Conservation (phyloP, 2,113 vertebrate species). For the Alces alces region DNA sequence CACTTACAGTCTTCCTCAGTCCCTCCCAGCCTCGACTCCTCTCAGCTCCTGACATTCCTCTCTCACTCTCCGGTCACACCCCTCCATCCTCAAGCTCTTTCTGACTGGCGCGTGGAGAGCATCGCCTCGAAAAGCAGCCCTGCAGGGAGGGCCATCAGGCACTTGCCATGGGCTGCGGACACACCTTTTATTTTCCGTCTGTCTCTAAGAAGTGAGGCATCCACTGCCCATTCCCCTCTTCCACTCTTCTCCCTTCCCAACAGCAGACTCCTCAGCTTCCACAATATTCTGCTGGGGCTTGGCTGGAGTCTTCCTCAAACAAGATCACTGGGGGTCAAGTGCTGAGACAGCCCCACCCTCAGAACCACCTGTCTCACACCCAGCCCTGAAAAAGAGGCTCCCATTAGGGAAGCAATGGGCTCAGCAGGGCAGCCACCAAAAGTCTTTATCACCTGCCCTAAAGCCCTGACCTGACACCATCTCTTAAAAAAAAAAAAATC, state of each 20-base stretch:
- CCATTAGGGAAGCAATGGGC: background rate
- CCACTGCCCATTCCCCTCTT: background rate
- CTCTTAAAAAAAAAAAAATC: background rate
- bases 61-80: background rate
- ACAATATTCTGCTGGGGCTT: background rate
- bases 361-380: fast-evolving
- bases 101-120: background rate
- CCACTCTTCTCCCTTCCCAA: background rate
- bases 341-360: background rate
- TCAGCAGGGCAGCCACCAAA: background rate
- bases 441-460: background rate
- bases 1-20: background rate
- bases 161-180: background rate
- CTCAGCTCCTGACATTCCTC: fast-evolving
- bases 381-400: background rate
- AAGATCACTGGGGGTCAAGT: background rate
- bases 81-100: background rate
- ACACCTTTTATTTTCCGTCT: background rate
- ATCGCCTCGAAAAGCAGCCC: background rate
- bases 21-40: background rate
- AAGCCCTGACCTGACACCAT: background rate
- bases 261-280: background rate
- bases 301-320: background rate
- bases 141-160: background rate
- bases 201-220: background rate